A percentile compares a stretch with the other conserved stretches of the same genome.
These are phyloP conservation scores for Apocheima hispidaria DNA, from an alignment of 2,888 invertebrate species.

Conservation along the genomic window DNA sequence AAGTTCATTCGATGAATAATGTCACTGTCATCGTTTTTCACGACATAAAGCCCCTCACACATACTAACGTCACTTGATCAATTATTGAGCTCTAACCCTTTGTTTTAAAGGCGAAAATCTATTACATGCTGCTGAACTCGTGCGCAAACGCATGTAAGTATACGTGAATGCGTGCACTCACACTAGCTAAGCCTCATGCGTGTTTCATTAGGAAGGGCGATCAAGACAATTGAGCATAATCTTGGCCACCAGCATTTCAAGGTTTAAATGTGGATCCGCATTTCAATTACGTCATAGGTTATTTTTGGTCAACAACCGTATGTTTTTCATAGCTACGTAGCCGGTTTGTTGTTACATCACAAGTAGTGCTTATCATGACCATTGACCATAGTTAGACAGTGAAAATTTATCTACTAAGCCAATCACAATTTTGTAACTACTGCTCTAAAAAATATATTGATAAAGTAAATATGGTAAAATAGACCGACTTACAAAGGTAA, in stretches of 20 bases:
- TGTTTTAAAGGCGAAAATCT: conserved; percentile 29
- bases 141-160: conserved; percentile 17
- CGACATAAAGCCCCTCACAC: conserved; percentile 39
- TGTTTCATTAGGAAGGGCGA: conserved; percentile 56
- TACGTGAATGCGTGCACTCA: conserved; percentile 42
- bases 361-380: conserved; percentile 3
- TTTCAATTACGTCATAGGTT: conserved; percentile 65
- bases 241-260: conserved; percentile 60
- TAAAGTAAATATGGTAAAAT: too few species aligned
- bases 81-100: conserved; percentile 28
- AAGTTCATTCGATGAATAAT: conserved; percentile 56
- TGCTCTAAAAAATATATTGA: too few species aligned
- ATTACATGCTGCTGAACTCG: conserved; percentile 14
- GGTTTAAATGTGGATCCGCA: conserved; percentile 70
- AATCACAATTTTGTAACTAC: not conserved
- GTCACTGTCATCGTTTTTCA: conserved; percentile 54
- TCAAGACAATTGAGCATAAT: conserved; percentile 60
- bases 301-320: conserved; percentile 60
- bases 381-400: not conserved
- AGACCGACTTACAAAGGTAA: too few species aligned
- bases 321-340: conserved; percentile 55
- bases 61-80: conserved; percentile 9
- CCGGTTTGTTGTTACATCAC: conserved; percentile 11
- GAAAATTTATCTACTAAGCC: not conserved
- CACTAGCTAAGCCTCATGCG: conserved; percentile 35